Base-by-base conservation (phyloP, 2,888 invertebrate genomes). In the Mamestra brassicae region DNA sequence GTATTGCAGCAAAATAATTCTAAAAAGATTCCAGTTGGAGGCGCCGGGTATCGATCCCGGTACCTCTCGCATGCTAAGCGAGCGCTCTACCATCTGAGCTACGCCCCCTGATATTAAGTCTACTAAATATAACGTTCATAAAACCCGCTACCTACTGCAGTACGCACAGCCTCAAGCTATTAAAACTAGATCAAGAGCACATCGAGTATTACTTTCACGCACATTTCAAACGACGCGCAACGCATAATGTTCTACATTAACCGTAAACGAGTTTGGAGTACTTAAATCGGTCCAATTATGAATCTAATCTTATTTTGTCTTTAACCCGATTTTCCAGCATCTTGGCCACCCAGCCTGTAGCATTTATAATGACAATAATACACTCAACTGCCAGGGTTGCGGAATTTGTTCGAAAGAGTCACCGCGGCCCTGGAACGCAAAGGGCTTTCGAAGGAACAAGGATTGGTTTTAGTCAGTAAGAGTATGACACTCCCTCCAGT, bases 31-130 rank as follows among this genome's bases (percentile, higher is more conserved):
- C 38, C 38, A 38, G 38, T 38, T 38, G 38, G 38, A 38, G 38
- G 38, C 38, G 38, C 38, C 94, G 95, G 95, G 95, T 95, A 95
- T 96, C 95, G 95, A 96, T 96, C 95, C 95, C 96, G 94, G 95
- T 96, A 96, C 96, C 94, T 96, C 95, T 96, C 96, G 88, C 94
- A 94, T 94, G 94, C 94, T 94, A 94, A 94, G 94, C 94, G 94
- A 94, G 94, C 95, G 94, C 93, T 93, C 92, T 93, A 93, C 93
- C 93, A 94, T 93, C 93, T 93, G 93, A 93, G 93, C 94, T 94
- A 94, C 93, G 93, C 93, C 84, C 81, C 81, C 76, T 60, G 65
- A 17, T 69, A 55, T 38, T 2, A 11, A 55, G 3, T 17, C 0
- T 2, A 57, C 0, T 26, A 17, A 78, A 78, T 65, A 52, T 36